Base-by-base conservation (phyloP, 2,888 invertebrate species). In the Acholoe squamosa region DNA sequence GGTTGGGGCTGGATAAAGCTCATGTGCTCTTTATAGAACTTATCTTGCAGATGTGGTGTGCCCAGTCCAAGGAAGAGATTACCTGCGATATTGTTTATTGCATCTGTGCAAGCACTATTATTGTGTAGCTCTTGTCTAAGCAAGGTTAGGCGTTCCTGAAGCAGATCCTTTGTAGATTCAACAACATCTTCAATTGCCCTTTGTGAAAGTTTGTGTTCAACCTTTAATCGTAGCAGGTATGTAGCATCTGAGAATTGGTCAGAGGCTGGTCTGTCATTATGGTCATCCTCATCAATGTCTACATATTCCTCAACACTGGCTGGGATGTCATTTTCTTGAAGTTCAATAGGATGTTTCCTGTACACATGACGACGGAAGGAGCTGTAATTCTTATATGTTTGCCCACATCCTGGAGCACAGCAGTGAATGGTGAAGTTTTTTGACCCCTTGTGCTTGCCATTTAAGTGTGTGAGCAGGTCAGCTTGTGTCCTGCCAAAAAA, bases 11-110 rank as follows among this genome's bases (percentile, higher is more conserved):
- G 51, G 0, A 90, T 51, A 28, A 43, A 77, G 7, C 51, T n/a
- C 0, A 90, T 51, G 34, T 90, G 77, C 51, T 90, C 76, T 52
- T 77, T 77, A 43, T 56, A 77, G 25, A 80, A 80, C n/a, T 43
- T 76, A 0, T 90, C 54, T 25, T 77, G 77, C 28, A 33, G 56
- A n/a, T 67, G 71, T 0, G 34, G 31, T 31, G 67, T 61, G 14
- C 34, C 67, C 7, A 89, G 67, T 14, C 43, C 28, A 22, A 22
- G 33, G 33, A 61, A 43, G 34, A 89, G 31, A 31, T 5, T 0
- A 67, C 28, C 67, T 28, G 31, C 14, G 1, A 61, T 43, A 14
- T 5, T 0, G 14, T 71, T 28, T 14, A 71, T 25, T 28, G 71
- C 3, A 28, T 28, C 31, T n/a, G 25, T 25, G 28, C 28, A 7